These are phyloP conservation scores for Chionis minor DNA, from an alignment of 2,113 vertebrate genomes.

Conservation along the genomic window DNA sequence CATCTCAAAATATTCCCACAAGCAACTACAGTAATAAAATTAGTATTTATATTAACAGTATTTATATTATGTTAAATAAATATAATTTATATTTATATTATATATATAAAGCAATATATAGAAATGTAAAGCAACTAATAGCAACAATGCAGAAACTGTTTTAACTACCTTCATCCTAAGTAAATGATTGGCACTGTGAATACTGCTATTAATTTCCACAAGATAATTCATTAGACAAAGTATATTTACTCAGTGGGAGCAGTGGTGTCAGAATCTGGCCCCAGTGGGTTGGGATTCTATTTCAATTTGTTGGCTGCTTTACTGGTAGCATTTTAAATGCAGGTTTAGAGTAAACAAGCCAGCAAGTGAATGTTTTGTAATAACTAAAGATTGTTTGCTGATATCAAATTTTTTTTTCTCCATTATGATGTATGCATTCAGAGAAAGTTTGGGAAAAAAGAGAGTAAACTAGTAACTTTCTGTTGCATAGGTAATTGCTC, in stretches of 20 bases:
- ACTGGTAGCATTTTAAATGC: background rate
- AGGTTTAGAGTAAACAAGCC: background rate
- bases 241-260: background rate
- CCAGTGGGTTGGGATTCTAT: background rate
- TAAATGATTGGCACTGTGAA: background rate
- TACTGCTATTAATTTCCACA: background rate
- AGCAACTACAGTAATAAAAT: background rate
- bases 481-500: background rate
- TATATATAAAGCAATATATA: background rate
- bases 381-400: background rate
- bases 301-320: background rate
- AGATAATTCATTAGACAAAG: background rate
- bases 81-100: no score
- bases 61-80: no score
- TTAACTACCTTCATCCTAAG: background rate
- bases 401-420: background rate
- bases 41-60: background rate
- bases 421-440: background rate
- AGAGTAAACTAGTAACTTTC: background rate
- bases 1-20: background rate
- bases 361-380: background rate
- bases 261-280: background rate
- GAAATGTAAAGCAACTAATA: background rate
- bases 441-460: background rate
- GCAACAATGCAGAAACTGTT: background rate